Conservation (phyloP, 2,888 invertebrate genomes). For the Hydrotaea cyrtoneurina region DNA sequence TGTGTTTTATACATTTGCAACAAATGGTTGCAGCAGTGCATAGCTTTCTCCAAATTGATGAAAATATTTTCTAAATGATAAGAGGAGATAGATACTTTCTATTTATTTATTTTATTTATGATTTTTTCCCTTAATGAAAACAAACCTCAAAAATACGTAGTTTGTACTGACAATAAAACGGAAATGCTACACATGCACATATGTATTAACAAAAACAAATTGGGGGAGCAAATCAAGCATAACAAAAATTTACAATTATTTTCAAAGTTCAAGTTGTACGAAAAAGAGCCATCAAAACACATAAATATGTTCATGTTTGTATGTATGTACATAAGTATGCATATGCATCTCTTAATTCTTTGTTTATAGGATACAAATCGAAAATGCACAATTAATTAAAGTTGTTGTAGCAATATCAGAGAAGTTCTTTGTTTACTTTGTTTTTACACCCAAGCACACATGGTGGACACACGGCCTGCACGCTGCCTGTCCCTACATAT, state of each 20-base stretch:
- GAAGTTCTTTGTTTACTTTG: constrained; percentile 13
- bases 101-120: neutral
- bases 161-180: constrained; percentile 29
- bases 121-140: neutral
- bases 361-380: constrained; percentile 44
- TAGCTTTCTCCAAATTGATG: constrained; percentile 44
- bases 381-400: constrained; percentile 37
- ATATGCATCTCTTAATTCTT: neutral
- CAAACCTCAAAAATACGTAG: neutral
- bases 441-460: neutral
- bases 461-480: neutral
- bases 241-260: neutral
- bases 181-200: constrained; percentile 9
- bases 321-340: neutral
- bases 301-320: too few species aligned
- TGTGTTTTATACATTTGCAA: constrained; percentile 19
- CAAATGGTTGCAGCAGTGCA: constrained; percentile 49
- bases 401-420: neutral
- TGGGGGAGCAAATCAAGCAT: constrained; percentile 41
- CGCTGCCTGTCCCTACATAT: neutral
- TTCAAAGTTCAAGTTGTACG: neutral
- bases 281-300: neutral
- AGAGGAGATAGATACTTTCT: constrained; percentile 10
- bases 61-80: neutral
- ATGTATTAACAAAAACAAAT: constrained; percentile 13